Evolutionary conservation across 2,888 invertebrate genomes (phyloP), one percentile per base, ranked within the genome.

Genomic region (Hypolimnas misippus): DNA sequence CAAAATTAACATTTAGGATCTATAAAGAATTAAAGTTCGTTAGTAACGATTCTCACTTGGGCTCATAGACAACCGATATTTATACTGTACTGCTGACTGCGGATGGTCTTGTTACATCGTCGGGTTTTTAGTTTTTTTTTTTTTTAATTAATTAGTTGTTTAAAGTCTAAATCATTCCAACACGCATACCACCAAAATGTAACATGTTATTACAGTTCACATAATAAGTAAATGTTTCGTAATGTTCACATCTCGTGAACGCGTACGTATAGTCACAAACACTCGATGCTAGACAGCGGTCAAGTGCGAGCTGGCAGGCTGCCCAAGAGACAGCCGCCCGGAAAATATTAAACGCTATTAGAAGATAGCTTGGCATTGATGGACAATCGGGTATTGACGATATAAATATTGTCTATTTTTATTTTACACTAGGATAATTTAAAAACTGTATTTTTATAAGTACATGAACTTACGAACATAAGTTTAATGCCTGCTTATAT

Each of bases 221-320:
- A 5, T 35, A 8, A 12, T 3, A 35, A 8, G 12, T 35, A 53
- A 19, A 19, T n/a, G 19, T 8, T 25, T 46, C 0, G n/a, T 25
- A 46, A 12, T 53, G 49, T 54, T 58, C 46, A 19, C 19, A 19
- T 10, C 19, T 10, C 10, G 49, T 49, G 46, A 38, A 46, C 31
- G 21, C 31, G 21, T 42, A 10, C 33, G 25, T 53, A 53, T 19
- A 42, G 17, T 49, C 50, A 40, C 33, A 14, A 57, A 60, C 54
- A 57, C 29, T 65, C 53, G 56, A 42, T 54, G 62, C 29, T 14
- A 25, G 49, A 29, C 58, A 61, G 46, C 40, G 66, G 63, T 59
- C 68, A 63, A 68, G 66, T 46, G 54, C 63, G 59, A 54, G 50
- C 61, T 68, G 68, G 68, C 61, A 59, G 7, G 10, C 12, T 46